Percentiles rank a stretch among this genome's conserved stretches.
Conservation (phyloP, 2,888 invertebrate species). For the Athripsodes cinereus region DNA sequence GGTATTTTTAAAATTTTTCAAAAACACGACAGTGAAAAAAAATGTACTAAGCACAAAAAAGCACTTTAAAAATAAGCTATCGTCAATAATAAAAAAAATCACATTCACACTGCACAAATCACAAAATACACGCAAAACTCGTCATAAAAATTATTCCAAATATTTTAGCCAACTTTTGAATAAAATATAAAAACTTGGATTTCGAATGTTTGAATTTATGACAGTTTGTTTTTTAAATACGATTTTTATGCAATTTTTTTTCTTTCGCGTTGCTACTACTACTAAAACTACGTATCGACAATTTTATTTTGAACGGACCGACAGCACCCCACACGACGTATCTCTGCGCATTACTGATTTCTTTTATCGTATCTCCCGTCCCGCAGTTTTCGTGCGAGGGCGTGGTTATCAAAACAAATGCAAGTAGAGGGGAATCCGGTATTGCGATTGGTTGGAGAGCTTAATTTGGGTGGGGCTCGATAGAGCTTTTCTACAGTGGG, state of each 20-base stretch:
- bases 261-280: neutral
- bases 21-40: no score
- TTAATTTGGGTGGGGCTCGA: neutral
- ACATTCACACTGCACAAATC: no score
- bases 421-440: neutral
- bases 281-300: neutral
- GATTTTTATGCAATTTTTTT: neutral
- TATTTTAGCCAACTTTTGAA: neutral
- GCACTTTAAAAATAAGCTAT: no score
- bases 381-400: neutral
- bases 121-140: no score
- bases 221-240: neutral
- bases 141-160: neutral
- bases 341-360: constrained; percentile 8
- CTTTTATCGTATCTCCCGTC: neutral
- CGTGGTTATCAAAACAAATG: neutral
- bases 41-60: no score
- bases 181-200: neutral
- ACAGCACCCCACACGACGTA: neutral
- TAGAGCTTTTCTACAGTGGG: neutral
- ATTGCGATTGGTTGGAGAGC: constrained; percentile 4
- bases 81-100: no score
- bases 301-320: neutral
- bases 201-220: neutral
- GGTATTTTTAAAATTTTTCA: constrained; percentile 13